Percentiles rank a stretch among this genome's conserved stretches.
These are phyloP conservation scores for Prinia subflava DNA, from an alignment of 2,113 vertebrate genomes.

Conservation along the genomic window DNA sequence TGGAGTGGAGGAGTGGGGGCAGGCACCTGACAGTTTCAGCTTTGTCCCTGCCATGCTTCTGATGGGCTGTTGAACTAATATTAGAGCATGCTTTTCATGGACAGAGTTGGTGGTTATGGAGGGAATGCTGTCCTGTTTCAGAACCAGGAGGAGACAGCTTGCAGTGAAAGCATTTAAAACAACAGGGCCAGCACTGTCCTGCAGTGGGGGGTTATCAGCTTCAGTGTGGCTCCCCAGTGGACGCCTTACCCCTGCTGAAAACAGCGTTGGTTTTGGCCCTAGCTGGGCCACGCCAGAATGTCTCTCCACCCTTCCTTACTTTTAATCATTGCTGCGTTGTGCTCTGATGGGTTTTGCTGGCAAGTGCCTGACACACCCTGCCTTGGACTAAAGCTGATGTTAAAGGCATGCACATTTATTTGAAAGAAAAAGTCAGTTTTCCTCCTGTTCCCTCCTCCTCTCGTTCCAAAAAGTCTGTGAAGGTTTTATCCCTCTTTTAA, in stretches of 20 bases:
- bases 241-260: background rate
- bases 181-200: background rate
- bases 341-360: background rate
- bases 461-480: background rate
- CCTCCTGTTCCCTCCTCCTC: background rate
- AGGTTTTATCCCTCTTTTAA: background rate
- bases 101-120: background rate
- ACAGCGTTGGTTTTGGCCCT: background rate
- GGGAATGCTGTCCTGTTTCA: background rate
- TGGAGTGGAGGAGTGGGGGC: background rate
- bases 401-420: background rate
- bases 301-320: background rate
- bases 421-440: background rate
- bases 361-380: background rate
- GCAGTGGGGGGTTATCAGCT: background rate
- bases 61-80: background rate
- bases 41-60: background rate
- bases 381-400: background rate
- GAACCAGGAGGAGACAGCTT: background rate
- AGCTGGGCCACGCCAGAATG: background rate
- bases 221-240: background rate
- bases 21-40: background rate
- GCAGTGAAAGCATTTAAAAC: background rate
- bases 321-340: background rate
- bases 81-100: background rate